Evolutionary conservation across 2,888 invertebrate species (phyloP).

Genomic region (Synanthedon vespiformis): DNA sequence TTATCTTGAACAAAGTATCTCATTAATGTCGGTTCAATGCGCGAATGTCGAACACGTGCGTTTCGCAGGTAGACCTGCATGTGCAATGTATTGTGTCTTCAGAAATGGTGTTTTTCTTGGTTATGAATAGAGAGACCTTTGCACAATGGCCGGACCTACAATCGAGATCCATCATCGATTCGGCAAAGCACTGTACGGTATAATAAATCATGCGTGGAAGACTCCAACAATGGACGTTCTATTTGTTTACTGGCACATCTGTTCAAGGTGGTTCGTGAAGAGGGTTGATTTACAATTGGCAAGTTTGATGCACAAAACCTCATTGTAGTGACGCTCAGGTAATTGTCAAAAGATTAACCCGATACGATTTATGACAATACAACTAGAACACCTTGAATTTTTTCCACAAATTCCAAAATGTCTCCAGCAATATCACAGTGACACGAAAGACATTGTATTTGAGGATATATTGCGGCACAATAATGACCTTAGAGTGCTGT

Average conservation of each 20-base stretch:
- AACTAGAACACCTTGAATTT: slow-evolving; percentile 59
- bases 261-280: slow-evolving; percentile 26
- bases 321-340: slow-evolving; percentile 47
- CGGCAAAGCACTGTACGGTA: slow-evolving; percentile 34
- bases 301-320: slow-evolving; percentile 40
- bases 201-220: slow-evolving; percentile 64
- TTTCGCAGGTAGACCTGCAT: slow-evolving; percentile 60
- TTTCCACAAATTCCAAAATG: slow-evolving; percentile 8
- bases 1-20: slow-evolving; percentile 8
- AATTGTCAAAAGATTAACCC: slow-evolving; percentile 64
- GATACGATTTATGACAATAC: slow-evolving; percentile 47
- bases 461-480: slow-evolving; percentile 38
- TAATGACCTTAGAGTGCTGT: slow-evolving; percentile 47
- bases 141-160: slow-evolving; percentile 54
- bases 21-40: slow-evolving; percentile 38
- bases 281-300: slow-evolving; percentile 43
- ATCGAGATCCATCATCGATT: slow-evolving; percentile 49
- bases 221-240: slow-evolving; percentile 34
- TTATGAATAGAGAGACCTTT: slow-evolving; percentile 45
- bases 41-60: slow-evolving; percentile 65
- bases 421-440: slow-evolving; percentile 9
- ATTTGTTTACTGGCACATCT: slow-evolving; percentile 65
- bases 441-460: slow-evolving; percentile 13
- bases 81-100: slow-evolving; percentile 55
- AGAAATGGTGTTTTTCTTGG: slow-evolving; percentile 50